Percentiles rank a stretch among this genome's conserved stretches.
These are phyloP conservation scores for Chelonus insularis DNA, from an alignment of 1,140 invertebrate genomes.

Conservation along the genomic window DNA sequence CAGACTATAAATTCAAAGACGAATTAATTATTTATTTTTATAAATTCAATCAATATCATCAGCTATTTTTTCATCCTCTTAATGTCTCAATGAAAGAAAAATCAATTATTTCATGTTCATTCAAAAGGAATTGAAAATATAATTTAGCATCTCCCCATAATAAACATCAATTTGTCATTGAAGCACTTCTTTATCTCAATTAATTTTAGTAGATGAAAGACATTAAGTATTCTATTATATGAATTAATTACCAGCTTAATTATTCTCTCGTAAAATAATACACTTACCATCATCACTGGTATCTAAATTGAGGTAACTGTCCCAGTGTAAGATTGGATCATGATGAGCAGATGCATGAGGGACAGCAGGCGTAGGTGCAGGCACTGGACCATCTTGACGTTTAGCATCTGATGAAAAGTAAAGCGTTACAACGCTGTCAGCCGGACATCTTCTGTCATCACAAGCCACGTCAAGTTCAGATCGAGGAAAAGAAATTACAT, in stretches of 20 bases:
- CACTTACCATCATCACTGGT: slow-evolving; percentile 61
- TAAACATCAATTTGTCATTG: too few species aligned
- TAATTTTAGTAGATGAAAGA: too few species aligned
- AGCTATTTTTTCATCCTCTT: too few species aligned
- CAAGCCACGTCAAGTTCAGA: slow-evolving; percentile 84
- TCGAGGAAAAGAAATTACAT: slow-evolving; percentile 81
- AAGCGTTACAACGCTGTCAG: slow-evolving; percentile 81
- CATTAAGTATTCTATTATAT: too few species aligned
- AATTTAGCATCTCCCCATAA: too few species aligned
- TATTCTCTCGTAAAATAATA: neutral
- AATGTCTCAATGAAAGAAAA: too few species aligned
- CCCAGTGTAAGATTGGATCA: slow-evolving; percentile 76
- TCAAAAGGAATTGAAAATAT: too few species aligned
- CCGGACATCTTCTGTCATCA: slow-evolving; percentile 71
- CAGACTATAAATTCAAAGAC: too few species aligned
- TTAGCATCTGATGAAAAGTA: slow-evolving; percentile 68
- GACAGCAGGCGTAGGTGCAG: slow-evolving; percentile 72
- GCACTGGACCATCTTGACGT: slow-evolving; percentile 65
- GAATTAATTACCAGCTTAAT: neutral
- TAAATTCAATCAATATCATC: too few species aligned
- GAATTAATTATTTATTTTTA: too few species aligned
- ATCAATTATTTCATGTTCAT: too few species aligned
- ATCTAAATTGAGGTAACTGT: slow-evolving; percentile 81
- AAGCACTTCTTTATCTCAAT: too few species aligned
- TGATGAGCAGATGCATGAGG: slow-evolving; percentile 66